phyloP scores from a whole-genome alignment of 2,113 vertebrate genomes.

The Gobius niger region DNA sequence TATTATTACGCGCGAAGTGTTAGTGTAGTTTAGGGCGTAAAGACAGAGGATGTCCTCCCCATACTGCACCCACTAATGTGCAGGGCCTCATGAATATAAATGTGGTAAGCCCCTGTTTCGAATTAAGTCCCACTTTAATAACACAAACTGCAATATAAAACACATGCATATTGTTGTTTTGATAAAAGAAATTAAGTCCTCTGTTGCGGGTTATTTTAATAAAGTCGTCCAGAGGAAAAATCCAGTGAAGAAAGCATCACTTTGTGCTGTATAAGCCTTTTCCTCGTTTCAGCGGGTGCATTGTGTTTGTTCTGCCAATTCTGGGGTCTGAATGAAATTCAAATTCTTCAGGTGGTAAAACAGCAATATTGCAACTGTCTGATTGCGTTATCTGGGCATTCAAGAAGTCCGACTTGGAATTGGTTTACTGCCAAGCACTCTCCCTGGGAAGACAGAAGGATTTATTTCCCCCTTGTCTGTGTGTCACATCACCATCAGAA shows the following conservation, averaged over 20 bases:
- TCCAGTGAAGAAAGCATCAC: constrained; percentile 43
- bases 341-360: constrained; percentile 76
- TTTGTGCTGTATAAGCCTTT: constrained; percentile 60
- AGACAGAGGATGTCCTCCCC: not conserved
- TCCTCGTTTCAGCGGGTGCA: constrained; percentile 59
- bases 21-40: not conserved
- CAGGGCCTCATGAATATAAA: constrained; percentile 40
- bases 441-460: constrained; percentile 73
- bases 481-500: constrained; percentile 77
- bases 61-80: constrained; percentile 43
- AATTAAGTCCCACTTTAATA: constrained; percentile 70
- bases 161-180: constrained; percentile 29
- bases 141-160: constrained; percentile 62
- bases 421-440: constrained; percentile 76
- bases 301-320: constrained; percentile 70
- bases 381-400: constrained; percentile 74
- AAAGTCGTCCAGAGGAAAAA: constrained; percentile 53
- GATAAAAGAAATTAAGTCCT: constrained; percentile 58
- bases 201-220: constrained; percentile 56
- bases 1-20: not conserved
- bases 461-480: constrained; percentile 78
- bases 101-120: constrained; percentile 38
- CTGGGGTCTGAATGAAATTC: constrained; percentile 67
- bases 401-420: constrained; percentile 73
- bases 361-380: constrained; percentile 75